Evolutionary conservation across 2,113 vertebrate species (phyloP).

Genomic region (Astatoreochromis straeleni): DNA sequence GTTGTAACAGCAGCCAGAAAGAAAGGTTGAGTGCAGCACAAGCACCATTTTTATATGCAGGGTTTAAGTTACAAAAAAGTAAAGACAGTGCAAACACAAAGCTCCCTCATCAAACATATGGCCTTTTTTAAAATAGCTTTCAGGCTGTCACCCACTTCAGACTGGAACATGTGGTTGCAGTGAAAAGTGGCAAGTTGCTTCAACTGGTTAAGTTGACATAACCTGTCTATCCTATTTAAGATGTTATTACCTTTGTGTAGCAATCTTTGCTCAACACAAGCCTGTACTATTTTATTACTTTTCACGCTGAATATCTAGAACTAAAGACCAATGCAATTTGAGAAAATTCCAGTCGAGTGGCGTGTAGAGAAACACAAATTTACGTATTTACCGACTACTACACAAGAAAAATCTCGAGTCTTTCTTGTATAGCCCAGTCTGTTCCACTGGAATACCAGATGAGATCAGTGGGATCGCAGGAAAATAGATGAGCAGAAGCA

Average conservation of each 20-base stretch:
- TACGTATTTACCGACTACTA: not conserved
- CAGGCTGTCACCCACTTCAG: not conserved
- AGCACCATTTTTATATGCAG: not conserved
- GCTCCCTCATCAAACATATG: not conserved
- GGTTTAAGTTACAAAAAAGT: not conserved
- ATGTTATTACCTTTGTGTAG: not conserved
- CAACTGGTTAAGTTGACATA: not conserved
- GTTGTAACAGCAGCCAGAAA: not conserved
- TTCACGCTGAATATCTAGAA: not conserved
- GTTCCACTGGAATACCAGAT: not conserved
- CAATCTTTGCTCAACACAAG: not conserved
- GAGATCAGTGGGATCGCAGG: not conserved
- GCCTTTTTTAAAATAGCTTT: fast-evolving
- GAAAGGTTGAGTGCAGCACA: not conserved
- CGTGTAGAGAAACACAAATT: not conserved
- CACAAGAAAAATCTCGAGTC: not conserved
- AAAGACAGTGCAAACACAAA: not conserved
- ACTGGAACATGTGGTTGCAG: not conserved
- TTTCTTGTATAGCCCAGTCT: not conserved
- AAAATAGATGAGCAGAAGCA: not conserved
- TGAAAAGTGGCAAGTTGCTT: not conserved
- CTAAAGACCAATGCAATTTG: not conserved
- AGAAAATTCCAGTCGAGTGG: not conserved
- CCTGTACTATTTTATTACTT: not conserved
- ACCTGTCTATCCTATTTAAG: not conserved